Evolutionary conservation across 2,888 invertebrate genomes (phyloP).

Genomic region (Nemoura dubitans): DNA sequence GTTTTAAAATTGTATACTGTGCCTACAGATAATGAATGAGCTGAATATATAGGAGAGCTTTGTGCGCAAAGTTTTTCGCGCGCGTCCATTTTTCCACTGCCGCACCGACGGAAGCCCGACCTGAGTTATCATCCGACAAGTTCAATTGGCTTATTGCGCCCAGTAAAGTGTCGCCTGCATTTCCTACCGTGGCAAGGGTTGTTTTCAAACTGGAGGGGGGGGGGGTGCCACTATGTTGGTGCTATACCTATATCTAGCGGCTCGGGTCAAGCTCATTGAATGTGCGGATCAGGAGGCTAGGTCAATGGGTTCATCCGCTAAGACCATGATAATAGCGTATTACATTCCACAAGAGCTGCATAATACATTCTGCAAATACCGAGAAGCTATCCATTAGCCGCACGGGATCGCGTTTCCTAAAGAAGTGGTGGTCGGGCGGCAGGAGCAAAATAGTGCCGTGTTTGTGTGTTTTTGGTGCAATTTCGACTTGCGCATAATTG

Average conservation of each 20-base stretch:
- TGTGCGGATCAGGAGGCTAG: constrained; percentile 3
- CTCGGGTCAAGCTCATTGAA: constrained; percentile 8
- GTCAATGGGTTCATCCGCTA: constrained; percentile 24
- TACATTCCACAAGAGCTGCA: constrained; percentile 14
- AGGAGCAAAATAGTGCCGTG: not conserved
- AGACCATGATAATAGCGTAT: constrained; percentile 18
- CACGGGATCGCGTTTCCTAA: not conserved
- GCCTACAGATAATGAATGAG: not conserved
- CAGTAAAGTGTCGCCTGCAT: not conserved
- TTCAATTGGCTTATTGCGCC: not conserved
- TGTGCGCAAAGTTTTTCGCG: not conserved
- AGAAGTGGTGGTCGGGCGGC: no score
- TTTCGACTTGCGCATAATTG: not conserved
- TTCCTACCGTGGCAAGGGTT: not conserved
- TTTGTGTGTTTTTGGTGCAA: not conserved
- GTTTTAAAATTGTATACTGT: not conserved
- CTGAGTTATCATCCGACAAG: not conserved
- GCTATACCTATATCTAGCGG: not conserved
- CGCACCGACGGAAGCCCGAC: not conserved
- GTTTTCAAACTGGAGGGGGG: not conserved
- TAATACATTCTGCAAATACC: constrained; percentile 21
- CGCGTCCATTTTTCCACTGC: not conserved
- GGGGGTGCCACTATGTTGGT: not conserved
- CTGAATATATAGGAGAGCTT: not conserved
- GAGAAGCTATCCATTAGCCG: not conserved